Evolutionary conservation across 2,113 vertebrate species (phyloP), one percentile per base, ranked within the genome.

Genomic region (Herpetotheres cachinnans): DNA sequence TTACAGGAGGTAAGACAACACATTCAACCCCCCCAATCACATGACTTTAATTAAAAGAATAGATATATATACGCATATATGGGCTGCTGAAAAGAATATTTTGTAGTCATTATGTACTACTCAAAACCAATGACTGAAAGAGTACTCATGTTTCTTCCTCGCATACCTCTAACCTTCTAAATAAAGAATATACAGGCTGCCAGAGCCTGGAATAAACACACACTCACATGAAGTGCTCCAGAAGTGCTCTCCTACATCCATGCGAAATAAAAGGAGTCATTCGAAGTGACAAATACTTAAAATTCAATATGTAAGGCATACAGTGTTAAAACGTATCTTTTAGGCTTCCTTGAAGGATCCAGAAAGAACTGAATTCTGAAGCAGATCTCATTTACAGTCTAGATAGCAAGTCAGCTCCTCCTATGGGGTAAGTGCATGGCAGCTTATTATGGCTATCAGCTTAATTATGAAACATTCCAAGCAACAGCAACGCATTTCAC

Each of bases 371-470:
- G 29, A 94, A 61, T 93, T 86, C 78, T 66, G 67, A 92, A 90
- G 77, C n/a, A 73, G 66, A 81, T 54, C 82, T 92, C 85, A 88
- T 96, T 90, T 93, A 94, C 59, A 95, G 76, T 92, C 88, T 62
- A 73, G 32, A 88, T 63, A 90, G 86, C 72, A 94, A 96, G 67
- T 59, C 82, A 92, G 67, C 38, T 93, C 55, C 82, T 93, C 85
- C 88, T 92, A 62, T 59, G 79, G 80, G 47, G 92, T 90, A 90
- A 96, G 47, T 90, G 76, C 93, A 86, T 25, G 55, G 54, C 88
- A 95, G 88, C 71, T 96, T 93, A 93, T 83, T 93, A 92, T 18
- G 83, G 79, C 92, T 92, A 94, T 94, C 85, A 92, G 62, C 67
- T 95, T 96, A 96, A 95, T 96, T 92, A 97, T 0, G 0, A 89